Evolutionary conservation across 2,888 invertebrate genomes (phyloP), one percentile per base, ranked within the genome.

Genomic region (Phragmatobia fuliginosa): DNA sequence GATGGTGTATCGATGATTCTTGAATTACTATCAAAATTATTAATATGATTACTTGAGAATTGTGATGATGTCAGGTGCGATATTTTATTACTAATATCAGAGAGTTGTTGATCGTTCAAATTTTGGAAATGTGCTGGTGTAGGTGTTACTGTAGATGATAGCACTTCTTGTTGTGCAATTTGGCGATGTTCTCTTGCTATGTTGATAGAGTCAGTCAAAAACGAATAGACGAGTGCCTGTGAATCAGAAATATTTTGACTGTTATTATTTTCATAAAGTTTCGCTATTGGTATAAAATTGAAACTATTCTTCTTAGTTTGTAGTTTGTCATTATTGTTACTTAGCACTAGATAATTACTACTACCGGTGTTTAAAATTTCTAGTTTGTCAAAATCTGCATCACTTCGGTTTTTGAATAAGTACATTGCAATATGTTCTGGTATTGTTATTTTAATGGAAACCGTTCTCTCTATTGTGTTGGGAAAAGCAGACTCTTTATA

Each of bases 301-400:
- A 87, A 84, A 25, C 36, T 41, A 61, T 79, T 82, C 61, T 81
- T 81, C 70, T 87, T 86, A 16, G 83, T 76, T 11, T 86, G 63
- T 62, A 85, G 74, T 62, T 91, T 89, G 14, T 68, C 65, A 16
- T 66, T 52, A 59, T 64, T 71, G 74, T 94, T 94, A 68, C 91
- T 89, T 64, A 94, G 78, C 56, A 94, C 91, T 70, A 94, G 88
- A 74, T 94, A 94, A 76, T 95, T 94, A 75, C 91, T 94, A 69
- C 91, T 94, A 3, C 90, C 94, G n/a, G 94, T 93, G 70, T 94
- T 93, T 21, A 95, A 80, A 72, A 95, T 92, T 89, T 95, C 95
- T 74, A 95, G 82, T 72, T 89, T 90, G 73, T 93, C 90, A 72
- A 85, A 89, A 56, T 92, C 87, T 52, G 84, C 89, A 70, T 90